Base-by-base conservation (phyloP, 1,140 invertebrate genomes). In the Drosophila asahinai region DNA sequence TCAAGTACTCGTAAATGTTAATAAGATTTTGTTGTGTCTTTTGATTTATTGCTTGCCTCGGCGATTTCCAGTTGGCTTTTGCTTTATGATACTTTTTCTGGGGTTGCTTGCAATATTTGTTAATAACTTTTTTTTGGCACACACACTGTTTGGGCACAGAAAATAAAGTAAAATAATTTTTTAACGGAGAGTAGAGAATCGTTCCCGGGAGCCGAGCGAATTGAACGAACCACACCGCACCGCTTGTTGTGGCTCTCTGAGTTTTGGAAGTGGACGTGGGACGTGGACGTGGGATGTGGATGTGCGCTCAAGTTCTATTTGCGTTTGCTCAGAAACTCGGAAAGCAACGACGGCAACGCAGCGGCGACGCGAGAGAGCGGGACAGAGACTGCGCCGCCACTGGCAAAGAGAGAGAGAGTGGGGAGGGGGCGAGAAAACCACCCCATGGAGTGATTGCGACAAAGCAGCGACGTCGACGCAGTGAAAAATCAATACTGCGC, bases 401-500 rank as follows among this genome's bases (percentile, higher is more conserved):
- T 45, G 43, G 30, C 22, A 25, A 25, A 25, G 22, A 25, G 22
- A 25, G 22, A 25, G 66, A 45, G 38, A 61, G 36, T 22, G 19
- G 54, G 57, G 72, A 47, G 57, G 64, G 51, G 57, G 64, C 64
- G 80, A 67, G 73, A 66, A 81, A 90, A 86, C 90, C 84, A 92
- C 90, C 89, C 89, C 90, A 92, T 72, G 80, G 90, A 92, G 83
- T 90, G 90, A 80, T 71, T 71, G 64, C 67, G 67, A 70, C 66
- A 70, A 70, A 54, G 65, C 86, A 80, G 74, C 79, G 80, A 82
- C 83, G 83, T 80, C 83, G 83, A 87, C 83, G 80, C 83, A 87
- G 80, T 77, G 78, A 91, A 92, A 92, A 92, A 92, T 92, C 90
- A 92, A 92, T 92, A 92, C 86, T 91, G 90, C 86, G 86, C 86